phyloP scores from a whole-genome alignment of 2,797 vertebrate species.

The Pantherophis alleghaniensis region DNA sequence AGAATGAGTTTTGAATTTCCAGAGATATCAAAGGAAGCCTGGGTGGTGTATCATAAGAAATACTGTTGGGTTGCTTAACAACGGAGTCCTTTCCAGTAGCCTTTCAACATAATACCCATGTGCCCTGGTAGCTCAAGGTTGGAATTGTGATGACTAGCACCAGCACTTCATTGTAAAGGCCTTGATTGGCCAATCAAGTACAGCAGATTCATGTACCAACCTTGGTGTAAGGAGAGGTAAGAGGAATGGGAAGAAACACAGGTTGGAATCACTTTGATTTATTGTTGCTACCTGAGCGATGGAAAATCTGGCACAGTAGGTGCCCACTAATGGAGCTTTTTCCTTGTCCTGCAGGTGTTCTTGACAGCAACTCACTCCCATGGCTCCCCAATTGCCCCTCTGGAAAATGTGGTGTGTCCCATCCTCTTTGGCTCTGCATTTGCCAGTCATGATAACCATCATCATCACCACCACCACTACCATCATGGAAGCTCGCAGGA shows the following conservation, averaged over 20 bases:
- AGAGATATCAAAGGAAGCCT: not conserved
- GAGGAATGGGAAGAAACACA: not conserved
- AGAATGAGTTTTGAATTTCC: not conserved
- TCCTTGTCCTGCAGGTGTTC: conserved; percentile 76
- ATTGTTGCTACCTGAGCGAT: not conserved
- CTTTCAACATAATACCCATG: not conserved
- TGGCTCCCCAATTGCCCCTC: conserved; percentile 85
- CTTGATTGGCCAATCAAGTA: not conserved
- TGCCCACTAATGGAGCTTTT: not conserved
- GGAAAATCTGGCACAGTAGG: not conserved
- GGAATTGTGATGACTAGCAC: not conserved
- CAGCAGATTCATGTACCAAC: not conserved
- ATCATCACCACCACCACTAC: conserved; percentile 57
- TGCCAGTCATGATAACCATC: conserved; percentile 64
- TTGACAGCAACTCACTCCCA: conserved; percentile 96
- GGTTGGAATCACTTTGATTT: not conserved
- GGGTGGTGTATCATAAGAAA: not conserved
- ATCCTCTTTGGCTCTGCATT: conserved; percentile 85
- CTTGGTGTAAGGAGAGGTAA: not conserved
- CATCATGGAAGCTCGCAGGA: conserved; percentile 74
- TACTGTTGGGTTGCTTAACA: not conserved
- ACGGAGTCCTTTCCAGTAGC: not conserved
- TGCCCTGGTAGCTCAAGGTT: not conserved
- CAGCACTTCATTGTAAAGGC: not conserved
- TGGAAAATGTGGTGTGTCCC: conserved; percentile 86